Evolutionary conservation across 2,797 vertebrate species (phyloP).

Genomic region (Clarias pachynema): DNA sequence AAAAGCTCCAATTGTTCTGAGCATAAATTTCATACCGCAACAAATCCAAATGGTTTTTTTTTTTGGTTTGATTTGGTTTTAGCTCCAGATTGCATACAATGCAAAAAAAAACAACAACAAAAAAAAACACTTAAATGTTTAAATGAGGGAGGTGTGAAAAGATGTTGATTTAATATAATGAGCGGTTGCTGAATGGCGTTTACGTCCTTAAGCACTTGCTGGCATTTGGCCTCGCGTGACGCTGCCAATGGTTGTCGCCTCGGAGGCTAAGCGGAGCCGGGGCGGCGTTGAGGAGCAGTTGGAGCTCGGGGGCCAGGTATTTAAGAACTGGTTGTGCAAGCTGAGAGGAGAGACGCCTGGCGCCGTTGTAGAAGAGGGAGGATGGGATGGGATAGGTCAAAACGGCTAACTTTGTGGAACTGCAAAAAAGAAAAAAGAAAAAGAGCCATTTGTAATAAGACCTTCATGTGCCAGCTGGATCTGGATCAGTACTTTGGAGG

Average conservation of each 20-base stretch:
- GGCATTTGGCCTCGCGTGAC: neutral
- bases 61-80: neutral
- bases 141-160: neutral
- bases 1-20: neutral
- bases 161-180: constrained; percentile 19
- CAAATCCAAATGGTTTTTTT: neutral
- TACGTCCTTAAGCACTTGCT: constrained; percentile 17
- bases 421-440: neutral
- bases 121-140: neutral
- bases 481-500: neutral
- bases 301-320: constrained; percentile 42
- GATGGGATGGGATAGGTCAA: constrained; percentile 3
- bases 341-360: constrained; percentile 40
- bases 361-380: neutral
- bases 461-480: neutral
- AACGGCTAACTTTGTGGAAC: neutral
- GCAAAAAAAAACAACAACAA: neutral
- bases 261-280: neutral
- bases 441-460: neutral
- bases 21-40: neutral
- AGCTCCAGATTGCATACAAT: neutral
- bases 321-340: constrained; percentile 51
- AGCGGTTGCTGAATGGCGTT: constrained; percentile 2
- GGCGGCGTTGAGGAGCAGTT: constrained; percentile 47
- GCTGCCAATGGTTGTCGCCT: constrained; percentile 5